Evolutionary conservation across 1,140 invertebrate species (phyloP), one percentile per base, ranked within the genome.

Genomic region (Drosophila lowei): DNA sequence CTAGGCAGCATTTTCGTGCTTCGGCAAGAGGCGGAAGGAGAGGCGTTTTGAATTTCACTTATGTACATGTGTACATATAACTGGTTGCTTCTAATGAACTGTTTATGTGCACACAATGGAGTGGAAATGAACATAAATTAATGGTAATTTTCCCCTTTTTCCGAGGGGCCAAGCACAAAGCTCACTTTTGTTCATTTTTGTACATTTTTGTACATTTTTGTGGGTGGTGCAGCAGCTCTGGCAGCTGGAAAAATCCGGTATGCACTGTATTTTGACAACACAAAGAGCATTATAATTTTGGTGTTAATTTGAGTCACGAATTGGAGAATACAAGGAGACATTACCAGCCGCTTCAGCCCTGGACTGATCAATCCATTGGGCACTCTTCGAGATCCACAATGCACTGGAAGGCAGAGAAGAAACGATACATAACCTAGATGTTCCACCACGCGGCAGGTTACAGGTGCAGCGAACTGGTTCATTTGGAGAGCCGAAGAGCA

Each of bases 281-380:
- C 57, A 81, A 81, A 73, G 78, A 62, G 68, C 68, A 77, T 28
- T 70, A 65, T 83, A 81, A 81, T 81, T 34, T 23, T 23, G 23
- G 0, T 23, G 23, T 23, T 23, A 23, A 23, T 23, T 23, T 34
- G 9, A 4, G 30, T 2, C 9, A 7, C 2, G 6, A 8, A 30
- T 2, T 2, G 1, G 8, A 34, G 8, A 34, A 11, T 9, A 3
- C 2, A 4, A 11, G 9, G 9, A 11, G 30, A 11, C 3, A 34
- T 34, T 3, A 30, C 3, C 1, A 30, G 8, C 7, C 28, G 2
- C 28, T 8, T 2, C 28, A 30, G 7, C 28, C 2, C 28, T 8
- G 28, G 28, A 8, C 28, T n/a, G n/a, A n/a, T n/a, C n/a, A n/a
- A n/a, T 28, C 25, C 25, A 2, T 7, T 28, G 6, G 6, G 6